Evolutionary conservation across 1,140 invertebrate genomes (phyloP), one percentile per base, ranked within the genome.

Genomic region (Drosophila littoralis): DNA sequence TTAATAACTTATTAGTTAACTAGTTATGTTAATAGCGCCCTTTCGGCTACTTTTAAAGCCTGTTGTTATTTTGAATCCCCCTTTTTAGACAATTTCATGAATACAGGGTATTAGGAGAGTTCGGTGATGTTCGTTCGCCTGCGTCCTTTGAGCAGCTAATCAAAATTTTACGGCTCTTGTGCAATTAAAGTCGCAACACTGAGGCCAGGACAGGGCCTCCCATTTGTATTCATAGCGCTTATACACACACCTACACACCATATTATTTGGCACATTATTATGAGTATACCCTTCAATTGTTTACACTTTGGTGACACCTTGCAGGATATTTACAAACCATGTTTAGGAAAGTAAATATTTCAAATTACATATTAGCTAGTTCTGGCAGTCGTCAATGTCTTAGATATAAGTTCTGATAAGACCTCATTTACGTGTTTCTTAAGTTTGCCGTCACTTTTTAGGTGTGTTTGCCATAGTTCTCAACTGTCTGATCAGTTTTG

Each of bases 141-240:
- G 9, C 7, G 15, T 51, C 28, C 36, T 60, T 42, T 60, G 32
- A 68, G 33, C 43, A 63, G 66, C 75, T 75, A 79, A 82, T 83
- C 80, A 83, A 79, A 71, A 57, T 64, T 51, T 83, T 64, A 83
- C 61, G 46, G 67, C 71, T 71, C 50, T 38, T 68, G 32, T 60
- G 76, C 80, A 83, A 83, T 83, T 83, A 83, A 79, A 83, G 66
- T 76, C 63, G 59, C 46, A 63, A 51, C 55, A 51, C 50, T 45
- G 45, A 52, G 55, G 33, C 52, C 15, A 50, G 17, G 35, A 43
- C 38, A 35, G 28, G 22, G 17, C 36, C 46, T 63, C 52, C 36
- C 76, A 83, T 83, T 84, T 76, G 80, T 83, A 79, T 83, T 83
- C 80, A 83, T 83, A 67, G 35, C 45, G 58, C 40, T 58, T 69